These are phyloP conservation scores for Sarcophaga carnaria DNA, from an alignment of 2,888 invertebrate genomes.

Conservation along the genomic window DNA sequence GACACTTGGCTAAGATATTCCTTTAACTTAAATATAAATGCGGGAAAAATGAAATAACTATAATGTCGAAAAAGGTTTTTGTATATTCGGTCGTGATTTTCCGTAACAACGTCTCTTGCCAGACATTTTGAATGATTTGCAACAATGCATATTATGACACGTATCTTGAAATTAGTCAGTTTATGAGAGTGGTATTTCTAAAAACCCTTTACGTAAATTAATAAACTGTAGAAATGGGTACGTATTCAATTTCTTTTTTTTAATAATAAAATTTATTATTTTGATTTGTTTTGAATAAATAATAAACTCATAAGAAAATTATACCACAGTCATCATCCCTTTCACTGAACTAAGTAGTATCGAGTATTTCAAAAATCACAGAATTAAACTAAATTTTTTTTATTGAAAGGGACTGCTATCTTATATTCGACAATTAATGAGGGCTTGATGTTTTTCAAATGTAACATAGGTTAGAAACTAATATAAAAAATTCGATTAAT, in stretches of 20 bases:
- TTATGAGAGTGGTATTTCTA: constrained; percentile 14
- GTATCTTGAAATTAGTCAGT: constrained; percentile 35
- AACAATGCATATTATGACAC: too few relatives aligned
- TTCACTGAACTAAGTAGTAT: too few relatives aligned
- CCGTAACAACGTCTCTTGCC: constrained; percentile 43
- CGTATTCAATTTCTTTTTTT: background rate
- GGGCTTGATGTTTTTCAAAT: too few relatives aligned
- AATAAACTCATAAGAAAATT: too few relatives aligned
- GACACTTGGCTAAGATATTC: constrained; percentile 55
- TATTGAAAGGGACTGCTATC: too few relatives aligned
- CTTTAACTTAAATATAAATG: too few relatives aligned
- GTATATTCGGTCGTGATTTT: background rate
- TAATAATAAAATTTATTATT: constrained; percentile 3
- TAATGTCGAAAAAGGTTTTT: background rate
- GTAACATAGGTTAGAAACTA: too few relatives aligned
- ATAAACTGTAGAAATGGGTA: background rate
- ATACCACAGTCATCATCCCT: too few relatives aligned
- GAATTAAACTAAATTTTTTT: too few relatives aligned
- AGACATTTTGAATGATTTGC: constrained; percentile 56
- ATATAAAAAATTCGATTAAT: too few relatives aligned
- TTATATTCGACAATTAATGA: too few relatives aligned
- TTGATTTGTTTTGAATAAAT: background rate
- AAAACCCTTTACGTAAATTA: background rate
- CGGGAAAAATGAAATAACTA: constrained; percentile 39
- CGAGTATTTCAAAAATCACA: too few relatives aligned